A percentile compares a stretch with the other conserved stretches of the same genome.
Evolutionary conservation across 2,113 vertebrate genomes (phyloP).

Genomic region (Glaucomys volans): DNA sequence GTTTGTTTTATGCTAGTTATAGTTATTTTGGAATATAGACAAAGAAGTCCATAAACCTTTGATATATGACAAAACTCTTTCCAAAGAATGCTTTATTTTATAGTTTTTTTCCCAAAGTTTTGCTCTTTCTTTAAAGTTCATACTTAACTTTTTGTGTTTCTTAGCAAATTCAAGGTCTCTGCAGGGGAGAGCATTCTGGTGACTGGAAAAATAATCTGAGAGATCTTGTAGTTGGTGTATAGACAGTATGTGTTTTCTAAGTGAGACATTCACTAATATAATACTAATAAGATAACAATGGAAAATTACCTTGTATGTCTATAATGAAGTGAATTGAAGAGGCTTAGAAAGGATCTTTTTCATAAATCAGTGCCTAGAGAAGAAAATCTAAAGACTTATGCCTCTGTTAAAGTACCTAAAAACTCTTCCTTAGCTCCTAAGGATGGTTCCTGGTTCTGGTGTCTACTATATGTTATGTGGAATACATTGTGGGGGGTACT

Average conservation of each 20-base stretch:
- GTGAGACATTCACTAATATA: too few species aligned
- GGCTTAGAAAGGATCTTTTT: background rate
- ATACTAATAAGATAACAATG: background rate
- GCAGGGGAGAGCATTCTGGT: background rate
- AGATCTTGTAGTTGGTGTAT: background rate
- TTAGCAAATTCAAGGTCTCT: background rate
- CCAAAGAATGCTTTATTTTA: background rate
- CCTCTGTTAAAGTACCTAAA: background rate
- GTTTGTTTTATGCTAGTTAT: constrained; percentile 29
- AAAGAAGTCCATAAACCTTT: background rate
- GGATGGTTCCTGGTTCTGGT: background rate
- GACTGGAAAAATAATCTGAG: background rate
- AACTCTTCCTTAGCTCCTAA: background rate
- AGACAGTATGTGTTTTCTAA: background rate
- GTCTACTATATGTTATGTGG: background rate
- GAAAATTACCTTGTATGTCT: background rate
- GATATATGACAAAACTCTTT: background rate
- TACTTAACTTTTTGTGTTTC: background rate
- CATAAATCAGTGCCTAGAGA: background rate
- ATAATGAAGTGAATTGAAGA: background rate
- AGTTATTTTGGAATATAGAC: constrained; percentile 26
- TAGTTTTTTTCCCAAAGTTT: background rate
- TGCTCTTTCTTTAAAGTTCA: constrained; percentile 31
- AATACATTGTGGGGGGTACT: too few species aligned
- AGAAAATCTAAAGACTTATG: background rate